Base-by-base conservation (phyloP, 2,113 vertebrate species). In the Phylloscopus trochilus region DNA sequence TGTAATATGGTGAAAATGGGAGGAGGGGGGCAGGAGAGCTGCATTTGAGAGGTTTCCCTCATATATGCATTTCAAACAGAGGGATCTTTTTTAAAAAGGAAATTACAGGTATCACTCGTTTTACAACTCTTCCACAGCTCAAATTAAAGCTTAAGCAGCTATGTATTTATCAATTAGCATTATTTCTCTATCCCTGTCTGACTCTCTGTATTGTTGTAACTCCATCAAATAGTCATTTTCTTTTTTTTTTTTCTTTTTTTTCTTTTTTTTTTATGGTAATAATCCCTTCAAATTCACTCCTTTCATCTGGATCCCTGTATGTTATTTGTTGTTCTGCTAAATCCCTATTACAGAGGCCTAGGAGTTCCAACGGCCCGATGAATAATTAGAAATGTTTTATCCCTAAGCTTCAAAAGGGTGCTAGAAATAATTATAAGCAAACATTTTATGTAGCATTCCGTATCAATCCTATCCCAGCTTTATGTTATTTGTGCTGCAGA, bases 361-460 rank as follows among this genome's bases (percentile, higher is more conserved):
- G 93, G 95, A 96, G 97, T 98, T 98, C 97, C 96, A 97, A 96
- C 90, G 9, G 95, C 96, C 97, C 95, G 97, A 97, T 97, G 97
- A 98, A 98, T 98, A 98, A 98, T 98, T 98, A 97, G 98, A 98
- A 98, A 97, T 98, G 97, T 97, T 98, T 98, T 98, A 98, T 98
- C 97, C 97, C 83, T 89, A 68, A 97, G 93, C 98, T 98, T 98
- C 97, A 98, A 98, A 98, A 97, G 97, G 95, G 97, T 98, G 97
- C 97, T 98, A 98, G 97, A 98, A 97, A 98, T 98, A 98, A 98
- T 98, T 98, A 97, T 98, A 97, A 98, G 97, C 96, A 98, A 98
- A 98, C 96, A 97, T 98, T 97, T 97, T 97, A 95, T 98, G 94
- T 97, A 92, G 92, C 80, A 93, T 97, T 95, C 93, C 41, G 1